Evolutionary conservation across 2,888 invertebrate genomes (phyloP).

Genomic region (Euproctis similis): DNA sequence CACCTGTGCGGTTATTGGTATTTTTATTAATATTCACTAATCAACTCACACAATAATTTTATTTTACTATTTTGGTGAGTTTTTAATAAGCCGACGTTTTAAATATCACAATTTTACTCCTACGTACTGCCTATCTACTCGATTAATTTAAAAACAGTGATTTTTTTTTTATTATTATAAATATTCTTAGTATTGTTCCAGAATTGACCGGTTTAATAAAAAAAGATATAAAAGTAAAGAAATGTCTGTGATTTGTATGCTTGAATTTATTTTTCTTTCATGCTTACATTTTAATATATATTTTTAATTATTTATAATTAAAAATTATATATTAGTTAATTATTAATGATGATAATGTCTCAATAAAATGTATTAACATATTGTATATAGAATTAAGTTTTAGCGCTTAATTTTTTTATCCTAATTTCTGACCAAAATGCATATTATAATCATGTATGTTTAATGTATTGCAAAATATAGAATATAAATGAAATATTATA

Average conservation of each 20-base stretch:
- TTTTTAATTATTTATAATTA: slow-evolving; percentile 45
- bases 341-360: slow-evolving; percentile 16
- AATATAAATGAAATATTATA: slow-evolving; percentile 25
- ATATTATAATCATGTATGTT: slow-evolving; percentile 31
- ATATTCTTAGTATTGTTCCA: slow-evolving; percentile 28
- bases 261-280: slow-evolving; percentile 53
- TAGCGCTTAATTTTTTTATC: slow-evolving; percentile 44
- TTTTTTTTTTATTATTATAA: slow-evolving; percentile 3
- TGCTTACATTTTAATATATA: slow-evolving; percentile 65
- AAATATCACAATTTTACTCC: too few relatives aligned
- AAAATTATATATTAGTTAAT: slow-evolving; percentile 4
- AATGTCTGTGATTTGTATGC: slow-evolving; percentile 74
- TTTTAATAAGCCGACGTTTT: slow-evolving; percentile 7
- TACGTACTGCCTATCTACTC: background rate
- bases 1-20: slow-evolving; percentile 57
- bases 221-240: too few relatives aligned
- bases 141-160: background rate
- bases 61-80: too few relatives aligned
- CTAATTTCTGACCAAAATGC: slow-evolving; percentile 62
- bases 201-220: slow-evolving; percentile 48
- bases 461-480: too few relatives aligned
- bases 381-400: slow-evolving; percentile 60
- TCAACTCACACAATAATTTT: too few relatives aligned
- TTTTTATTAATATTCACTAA: too few relatives aligned
- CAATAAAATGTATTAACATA: slow-evolving; percentile 42